Percentiles rank a stretch among this genome's conserved stretches.
These are phyloP conservation scores for Uropetala carovei DNA, from an alignment of 2,888 invertebrate genomes.

Conservation along the genomic window DNA sequence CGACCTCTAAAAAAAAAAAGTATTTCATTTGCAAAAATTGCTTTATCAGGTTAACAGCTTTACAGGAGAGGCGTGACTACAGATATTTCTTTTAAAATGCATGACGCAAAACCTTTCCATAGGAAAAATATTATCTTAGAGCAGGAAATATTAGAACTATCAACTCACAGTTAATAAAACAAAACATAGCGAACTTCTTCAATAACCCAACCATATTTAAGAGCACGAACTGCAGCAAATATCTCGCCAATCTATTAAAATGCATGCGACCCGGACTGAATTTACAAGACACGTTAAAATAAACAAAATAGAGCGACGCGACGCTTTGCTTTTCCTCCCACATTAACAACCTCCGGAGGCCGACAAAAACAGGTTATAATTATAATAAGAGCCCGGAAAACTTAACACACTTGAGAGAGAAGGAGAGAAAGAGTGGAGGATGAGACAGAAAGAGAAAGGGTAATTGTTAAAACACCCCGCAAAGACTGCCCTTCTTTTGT, in stretches of 20 bases:
- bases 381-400: slow-evolving; percentile 1
- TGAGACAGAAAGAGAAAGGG: not conserved
- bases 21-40: too few species aligned
- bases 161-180: too few species aligned
- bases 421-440: not conserved
- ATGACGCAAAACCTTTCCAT: too few species aligned
- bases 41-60: too few species aligned
- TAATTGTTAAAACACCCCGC: slow-evolving; percentile 15
- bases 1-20: too few species aligned
- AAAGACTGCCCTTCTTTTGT: slow-evolving; percentile 27
- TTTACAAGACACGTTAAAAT: not conserved
- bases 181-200: too few species aligned
- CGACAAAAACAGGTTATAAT: slow-evolving; percentile 24
- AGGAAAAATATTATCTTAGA: too few species aligned
- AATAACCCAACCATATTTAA: too few species aligned
- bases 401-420: not conserved
- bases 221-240: not conserved
- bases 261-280: not conserved
- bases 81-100: too few species aligned
- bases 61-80: too few species aligned
- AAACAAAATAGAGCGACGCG: not conserved
- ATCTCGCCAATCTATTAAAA: not conserved
- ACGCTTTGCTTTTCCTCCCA: not conserved
- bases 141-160: too few species aligned
- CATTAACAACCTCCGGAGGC: not conserved